Base-by-base conservation (phyloP, 1,140 invertebrate species). In the Brachionus asplanchnoidis region DNA sequence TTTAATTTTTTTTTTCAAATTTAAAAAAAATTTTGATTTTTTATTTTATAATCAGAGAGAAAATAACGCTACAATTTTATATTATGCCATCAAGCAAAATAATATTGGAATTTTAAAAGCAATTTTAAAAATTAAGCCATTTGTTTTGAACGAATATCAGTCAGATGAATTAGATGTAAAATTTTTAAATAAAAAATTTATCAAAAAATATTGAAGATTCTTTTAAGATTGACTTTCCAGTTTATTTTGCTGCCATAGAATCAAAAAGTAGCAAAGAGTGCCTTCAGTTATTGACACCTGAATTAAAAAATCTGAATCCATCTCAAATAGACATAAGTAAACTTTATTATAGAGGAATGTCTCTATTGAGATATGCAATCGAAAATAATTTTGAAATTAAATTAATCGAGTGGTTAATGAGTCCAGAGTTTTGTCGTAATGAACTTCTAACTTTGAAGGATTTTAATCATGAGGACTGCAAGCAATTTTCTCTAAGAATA, bases 21-120 rank as follows among this genome's bases (percentile, higher is more conserved):
- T 11, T 8, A 44, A 11, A 44, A 44, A 44, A 44, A 44, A n/a
- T n/a, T n/a, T n/a, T n/a, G n/a, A n/a, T n/a, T n/a, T 44, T 44
- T 12, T 1, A 44, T 28, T 28, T 28, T 28, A 2, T 11, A 44
- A 44, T 11, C 11, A 82, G 79, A 82, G 42, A 68, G 79, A 82
- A 68, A 82, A 82, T 14, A 68, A 68, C 20, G 14, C 79, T 46
- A 82, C 79, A 60, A 46, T 82, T 65, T 82, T 82, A 9, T 82
- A 82, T 20, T 65, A 82, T 65, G 79, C 53, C 14, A 60, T 82
- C 9, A 44, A 32, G 12, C 20, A 82, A 42, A 82, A 68, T 11
- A 68, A 82, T n/a, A 9, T 11, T 26, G 17, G 32, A 7, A 9
- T 82, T 17, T 36, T 82, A 12, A 65, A 42, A 68, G 14, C 79